Evolutionary conservation across 2,113 vertebrate genomes (phyloP).

Genomic region (Electrona antarctica): DNA sequence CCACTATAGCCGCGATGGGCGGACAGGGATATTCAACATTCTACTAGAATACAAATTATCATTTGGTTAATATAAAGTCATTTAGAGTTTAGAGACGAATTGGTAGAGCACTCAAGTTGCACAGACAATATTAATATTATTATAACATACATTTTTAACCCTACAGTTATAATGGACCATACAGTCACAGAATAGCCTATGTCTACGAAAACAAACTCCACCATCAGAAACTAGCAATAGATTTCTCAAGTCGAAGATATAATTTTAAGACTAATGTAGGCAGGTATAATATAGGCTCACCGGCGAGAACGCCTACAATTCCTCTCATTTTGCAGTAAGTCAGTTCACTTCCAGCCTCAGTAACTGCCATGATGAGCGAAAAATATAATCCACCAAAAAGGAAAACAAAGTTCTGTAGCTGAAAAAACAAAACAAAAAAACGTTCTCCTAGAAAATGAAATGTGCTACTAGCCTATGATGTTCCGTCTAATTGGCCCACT

Average conservation of each 20-base stretch:
- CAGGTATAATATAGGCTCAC: slow-evolving; percentile 58
- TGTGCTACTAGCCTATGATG: not conserved
- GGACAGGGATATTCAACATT: not conserved
- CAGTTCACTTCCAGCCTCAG: slow-evolving; percentile 78
- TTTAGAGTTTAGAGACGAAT: too few relatives aligned
- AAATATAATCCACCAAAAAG: slow-evolving; percentile 25
- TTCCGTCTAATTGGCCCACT: not conserved
- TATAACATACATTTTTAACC: too few relatives aligned
- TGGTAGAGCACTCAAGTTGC: too few relatives aligned
- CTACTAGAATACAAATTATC: not conserved
- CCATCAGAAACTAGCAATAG: too few relatives aligned
- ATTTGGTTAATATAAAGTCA: too few relatives aligned
- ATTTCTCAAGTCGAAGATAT: not conserved
- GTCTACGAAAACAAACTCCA: not conserved
- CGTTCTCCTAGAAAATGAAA: not conserved
- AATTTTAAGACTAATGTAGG: not conserved
- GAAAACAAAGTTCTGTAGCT: not conserved
- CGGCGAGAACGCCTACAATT: slow-evolving; percentile 77
- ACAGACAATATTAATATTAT: too few relatives aligned
- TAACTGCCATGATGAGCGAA: slow-evolving; percentile 72
- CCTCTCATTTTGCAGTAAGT: slow-evolving; percentile 84
- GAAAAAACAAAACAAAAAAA: not conserved
- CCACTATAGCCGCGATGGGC: not conserved
- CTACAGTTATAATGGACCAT: too few relatives aligned
- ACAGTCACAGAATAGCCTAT: too few relatives aligned